Percentiles rank a stretch among this genome's conserved stretches.
Evolutionary conservation across 2,113 vertebrate genomes (phyloP).

Genomic region (Gallinago undulata): DNA sequence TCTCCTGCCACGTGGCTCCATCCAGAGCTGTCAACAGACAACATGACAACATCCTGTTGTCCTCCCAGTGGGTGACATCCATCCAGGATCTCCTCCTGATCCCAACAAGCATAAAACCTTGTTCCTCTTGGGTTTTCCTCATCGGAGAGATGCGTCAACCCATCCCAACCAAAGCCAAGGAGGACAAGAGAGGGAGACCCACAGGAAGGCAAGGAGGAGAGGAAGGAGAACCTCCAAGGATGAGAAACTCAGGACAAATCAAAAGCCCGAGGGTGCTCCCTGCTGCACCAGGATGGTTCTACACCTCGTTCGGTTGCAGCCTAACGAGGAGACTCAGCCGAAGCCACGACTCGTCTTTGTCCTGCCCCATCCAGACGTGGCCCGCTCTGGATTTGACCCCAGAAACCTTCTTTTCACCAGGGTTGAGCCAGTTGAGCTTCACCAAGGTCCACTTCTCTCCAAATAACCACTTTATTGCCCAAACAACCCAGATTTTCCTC

Average conservation of each 20-base stretch:
- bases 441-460: background rate
- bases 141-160: accelerated
- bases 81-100: background rate
- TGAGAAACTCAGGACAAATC: background rate
- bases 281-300: background rate
- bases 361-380: background rate
- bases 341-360: background rate
- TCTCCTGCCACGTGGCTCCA: background rate
- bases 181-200: background rate
- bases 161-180: background rate
- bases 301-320: background rate
- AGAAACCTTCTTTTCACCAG: background rate
- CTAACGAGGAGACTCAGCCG: background rate
- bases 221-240: background rate
- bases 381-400: background rate
- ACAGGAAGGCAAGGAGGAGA: background rate
- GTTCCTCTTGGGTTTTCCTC: background rate
- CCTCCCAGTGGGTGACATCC: background rate
- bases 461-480: background rate
- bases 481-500: accelerated
- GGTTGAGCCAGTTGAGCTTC: background rate
- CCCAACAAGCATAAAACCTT: background rate
- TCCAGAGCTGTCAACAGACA: background rate
- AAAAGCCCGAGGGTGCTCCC: background rate
- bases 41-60: background rate